Percentiles rank a stretch among this genome's conserved stretches.
phyloP scores from a whole-genome alignment of 1,140 invertebrate genomes.

The Drosophila takahashii region DNA sequence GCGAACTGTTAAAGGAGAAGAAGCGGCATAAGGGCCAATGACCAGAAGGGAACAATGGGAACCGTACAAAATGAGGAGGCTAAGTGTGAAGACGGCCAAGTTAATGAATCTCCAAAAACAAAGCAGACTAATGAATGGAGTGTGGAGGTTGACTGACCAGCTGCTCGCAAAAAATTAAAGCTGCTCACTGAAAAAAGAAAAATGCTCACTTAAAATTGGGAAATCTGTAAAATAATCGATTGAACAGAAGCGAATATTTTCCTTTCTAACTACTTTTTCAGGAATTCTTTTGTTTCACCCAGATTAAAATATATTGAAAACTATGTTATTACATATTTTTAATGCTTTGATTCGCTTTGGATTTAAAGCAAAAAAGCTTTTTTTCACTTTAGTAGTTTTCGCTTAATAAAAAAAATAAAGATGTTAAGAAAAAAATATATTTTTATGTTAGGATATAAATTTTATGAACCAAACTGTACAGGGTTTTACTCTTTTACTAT shows the following conservation, averaged over 20 bases:
- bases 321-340: neutral
- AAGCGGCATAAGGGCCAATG: conserved; percentile 62
- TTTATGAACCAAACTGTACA: too few species aligned
- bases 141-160: conserved; percentile 19
- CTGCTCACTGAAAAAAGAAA: neutral
- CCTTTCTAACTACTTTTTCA: neutral
- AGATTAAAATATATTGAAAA: neutral
- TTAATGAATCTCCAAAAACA: conserved; percentile 55
- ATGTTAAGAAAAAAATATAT: too few species aligned
- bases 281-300: neutral
- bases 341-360: neutral
- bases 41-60: conserved; percentile 68
- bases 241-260: neutral
- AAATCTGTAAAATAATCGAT: neutral
- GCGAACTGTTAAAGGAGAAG: conserved; percentile 35
- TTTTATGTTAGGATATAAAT: too few species aligned
- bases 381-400: neutral
- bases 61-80: conserved; percentile 32
- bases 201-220: neutral
- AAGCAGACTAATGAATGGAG: conserved; percentile 63
- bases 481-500: too few species aligned
- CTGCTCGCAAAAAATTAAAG: conserved; percentile 23
- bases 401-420: too few species aligned
- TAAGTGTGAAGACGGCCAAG: conserved; percentile 75
- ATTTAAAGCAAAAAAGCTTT: neutral